Percentiles rank a stretch among this genome's conserved stretches.
Evolutionary conservation across 2,888 invertebrate species (phyloP).

Genomic region (Vesta saturnalis): DNA sequence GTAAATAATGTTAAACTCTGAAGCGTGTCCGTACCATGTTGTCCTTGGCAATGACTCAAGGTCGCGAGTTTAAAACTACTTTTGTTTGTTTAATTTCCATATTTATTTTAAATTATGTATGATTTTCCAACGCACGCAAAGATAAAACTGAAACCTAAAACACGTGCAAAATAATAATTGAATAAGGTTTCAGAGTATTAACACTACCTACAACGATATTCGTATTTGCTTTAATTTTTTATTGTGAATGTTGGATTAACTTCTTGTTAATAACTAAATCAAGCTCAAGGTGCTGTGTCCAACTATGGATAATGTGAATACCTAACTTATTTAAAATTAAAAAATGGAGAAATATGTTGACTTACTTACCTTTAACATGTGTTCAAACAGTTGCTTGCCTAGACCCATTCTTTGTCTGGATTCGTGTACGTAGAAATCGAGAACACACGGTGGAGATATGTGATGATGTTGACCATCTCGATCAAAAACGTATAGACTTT

Average conservation of each 20-base stretch:
- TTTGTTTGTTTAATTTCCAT: background rate
- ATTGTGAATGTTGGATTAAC: no score
- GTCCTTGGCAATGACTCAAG: no score
- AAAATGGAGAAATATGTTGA: background rate
- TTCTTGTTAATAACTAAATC: no score
- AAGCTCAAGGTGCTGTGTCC: background rate
- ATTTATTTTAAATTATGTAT: background rate
- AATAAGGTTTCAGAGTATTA: no score
- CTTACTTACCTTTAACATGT: constrained; percentile 80
- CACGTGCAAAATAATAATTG: no score
- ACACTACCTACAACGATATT: no score
- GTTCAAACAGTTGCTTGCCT: constrained; percentile 86
- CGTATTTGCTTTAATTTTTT: no score
- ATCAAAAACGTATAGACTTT: constrained; percentile 89
- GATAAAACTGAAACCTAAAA: background rate
- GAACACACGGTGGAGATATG: constrained; percentile 84
- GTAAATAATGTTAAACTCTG: background rate
- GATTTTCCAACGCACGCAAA: background rate
- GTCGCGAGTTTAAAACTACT: background rate
- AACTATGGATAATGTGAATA: background rate
- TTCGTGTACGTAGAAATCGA: constrained; percentile 93
- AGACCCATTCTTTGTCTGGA: constrained; percentile 86
- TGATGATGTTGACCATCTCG: constrained; percentile 76
- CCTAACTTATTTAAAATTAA: background rate
- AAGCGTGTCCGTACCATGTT: no score